A percentile compares a stretch with the other conserved stretches of the same genome.
phyloP scores from a whole-genome alignment of 2,797 vertebrate genomes.

The Alauda arvensis region DNA sequence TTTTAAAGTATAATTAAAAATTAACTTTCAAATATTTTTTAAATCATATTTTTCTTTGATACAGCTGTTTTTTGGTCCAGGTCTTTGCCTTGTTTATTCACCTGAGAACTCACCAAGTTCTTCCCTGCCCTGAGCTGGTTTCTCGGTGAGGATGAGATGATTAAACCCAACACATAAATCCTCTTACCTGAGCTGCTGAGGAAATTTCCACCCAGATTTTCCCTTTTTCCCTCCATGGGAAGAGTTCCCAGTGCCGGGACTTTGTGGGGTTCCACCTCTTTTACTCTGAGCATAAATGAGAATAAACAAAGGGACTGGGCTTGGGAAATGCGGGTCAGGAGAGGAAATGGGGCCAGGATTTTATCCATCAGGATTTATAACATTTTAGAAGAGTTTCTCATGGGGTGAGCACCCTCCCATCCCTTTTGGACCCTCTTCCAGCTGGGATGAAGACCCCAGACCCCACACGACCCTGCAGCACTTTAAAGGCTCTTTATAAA shows the following conservation, averaged over 20 bases:
- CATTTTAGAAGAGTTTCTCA: accelerated
- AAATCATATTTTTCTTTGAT: accelerated
- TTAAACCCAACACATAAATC: background rate
- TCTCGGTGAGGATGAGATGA: background rate
- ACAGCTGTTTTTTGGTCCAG: background rate
- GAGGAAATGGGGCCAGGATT: accelerated
- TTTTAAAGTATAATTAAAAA: background rate
- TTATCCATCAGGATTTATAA: background rate
- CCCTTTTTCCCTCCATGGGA: background rate
- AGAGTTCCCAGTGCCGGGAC: accelerated
- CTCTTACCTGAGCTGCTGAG: background rate
- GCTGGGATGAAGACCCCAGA: background rate
- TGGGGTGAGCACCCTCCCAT: background rate
- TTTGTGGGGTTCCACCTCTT: background rate
- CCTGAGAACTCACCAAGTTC: background rate
- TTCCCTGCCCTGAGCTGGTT: background rate
- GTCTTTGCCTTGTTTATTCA: background rate
- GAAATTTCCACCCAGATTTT: background rate
- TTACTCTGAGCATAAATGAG: background rate
- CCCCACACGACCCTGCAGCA: accelerated
- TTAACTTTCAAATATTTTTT: background rate
- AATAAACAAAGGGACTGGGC: background rate
- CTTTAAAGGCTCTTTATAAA: background rate
- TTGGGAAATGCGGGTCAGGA: accelerated
- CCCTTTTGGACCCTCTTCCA: background rate